phyloP scores from a whole-genome alignment of 1,140 invertebrate genomes.

The Pseudomyrmex pallidus region DNA sequence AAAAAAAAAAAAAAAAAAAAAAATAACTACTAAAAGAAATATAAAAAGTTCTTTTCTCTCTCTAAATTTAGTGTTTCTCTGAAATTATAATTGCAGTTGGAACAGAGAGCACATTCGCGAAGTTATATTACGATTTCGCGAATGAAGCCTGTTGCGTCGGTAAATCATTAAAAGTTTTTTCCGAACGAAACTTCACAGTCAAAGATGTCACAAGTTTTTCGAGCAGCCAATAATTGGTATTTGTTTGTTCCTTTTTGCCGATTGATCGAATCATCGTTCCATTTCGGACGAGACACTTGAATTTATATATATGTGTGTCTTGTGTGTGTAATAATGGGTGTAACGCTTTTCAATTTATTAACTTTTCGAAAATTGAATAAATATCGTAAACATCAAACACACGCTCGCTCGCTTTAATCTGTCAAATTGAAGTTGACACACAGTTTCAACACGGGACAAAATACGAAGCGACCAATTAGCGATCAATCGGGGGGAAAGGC shows the following conservation, averaged over 20 bases:
- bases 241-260: slow-evolving; percentile 54
- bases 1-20: no score
- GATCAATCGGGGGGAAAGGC: background rate
- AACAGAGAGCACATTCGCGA: slow-evolving; percentile 20
- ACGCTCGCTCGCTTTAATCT: no score
- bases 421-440: background rate
- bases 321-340: slow-evolving; percentile 26
- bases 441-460: background rate
- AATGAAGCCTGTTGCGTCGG: slow-evolving; percentile 26
- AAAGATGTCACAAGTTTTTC: slow-evolving; percentile 43
- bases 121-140: slow-evolving; percentile 43
- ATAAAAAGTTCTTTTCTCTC: background rate
- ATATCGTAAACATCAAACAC: background rate
- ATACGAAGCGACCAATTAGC: background rate
- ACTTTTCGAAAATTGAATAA: background rate
- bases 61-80: background rate
- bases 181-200: slow-evolving; percentile 61
- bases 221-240: slow-evolving; percentile 69
- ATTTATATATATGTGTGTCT: slow-evolving; percentile 43
- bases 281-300: slow-evolving; percentile 1
- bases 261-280: slow-evolving; percentile 36
- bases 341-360: background rate
- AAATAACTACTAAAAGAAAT: no score
- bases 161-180: slow-evolving; percentile 73
- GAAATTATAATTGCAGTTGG: slow-evolving; percentile 15